Evolutionary conservation across 2,888 invertebrate genomes (phyloP).

Genomic region (Boloria euphrosyne): DNA sequence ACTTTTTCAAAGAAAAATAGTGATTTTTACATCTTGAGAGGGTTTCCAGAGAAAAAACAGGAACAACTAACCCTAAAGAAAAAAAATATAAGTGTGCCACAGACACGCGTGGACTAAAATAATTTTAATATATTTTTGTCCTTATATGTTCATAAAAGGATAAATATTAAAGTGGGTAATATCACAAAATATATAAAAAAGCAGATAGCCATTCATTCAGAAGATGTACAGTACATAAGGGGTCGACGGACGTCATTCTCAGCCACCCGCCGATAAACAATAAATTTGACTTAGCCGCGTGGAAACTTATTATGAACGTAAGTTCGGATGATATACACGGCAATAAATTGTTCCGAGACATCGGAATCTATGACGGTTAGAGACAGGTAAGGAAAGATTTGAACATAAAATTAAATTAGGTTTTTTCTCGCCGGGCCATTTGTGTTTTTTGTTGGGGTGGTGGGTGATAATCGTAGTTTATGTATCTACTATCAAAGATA

Average conservation of each 20-base stretch:
- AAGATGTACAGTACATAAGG: slow-evolving; percentile 14
- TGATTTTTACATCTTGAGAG: no score
- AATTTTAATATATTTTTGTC: no score
- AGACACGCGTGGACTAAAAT: no score
- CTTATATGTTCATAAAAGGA: no score
- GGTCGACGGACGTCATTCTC: slow-evolving; percentile 34
- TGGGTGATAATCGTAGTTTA: slow-evolving; percentile 17
- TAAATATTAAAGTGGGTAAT: no score
- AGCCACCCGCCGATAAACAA: slow-evolving; percentile 54
- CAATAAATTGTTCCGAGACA: slow-evolving; percentile 66
- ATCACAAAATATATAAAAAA: no score
- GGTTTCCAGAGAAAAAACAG: no score
- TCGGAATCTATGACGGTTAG: slow-evolving; percentile 65
- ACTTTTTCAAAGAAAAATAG: no score
- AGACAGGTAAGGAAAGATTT: slow-evolving; percentile 57
- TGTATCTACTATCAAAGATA: background rate
- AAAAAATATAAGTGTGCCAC: no score
- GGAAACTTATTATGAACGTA: slow-evolving; percentile 63
- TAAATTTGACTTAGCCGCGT: slow-evolving; percentile 62
- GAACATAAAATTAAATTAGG: slow-evolving; percentile 66
- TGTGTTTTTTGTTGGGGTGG: slow-evolving; percentile 48
- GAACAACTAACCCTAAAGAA: no score
- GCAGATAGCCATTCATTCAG: background rate
- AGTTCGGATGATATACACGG: slow-evolving; percentile 68
- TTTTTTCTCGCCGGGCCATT: slow-evolving; percentile 55